phyloP scores from a whole-genome alignment of 1,140 invertebrate species.

The Araneus ventricosus region DNA sequence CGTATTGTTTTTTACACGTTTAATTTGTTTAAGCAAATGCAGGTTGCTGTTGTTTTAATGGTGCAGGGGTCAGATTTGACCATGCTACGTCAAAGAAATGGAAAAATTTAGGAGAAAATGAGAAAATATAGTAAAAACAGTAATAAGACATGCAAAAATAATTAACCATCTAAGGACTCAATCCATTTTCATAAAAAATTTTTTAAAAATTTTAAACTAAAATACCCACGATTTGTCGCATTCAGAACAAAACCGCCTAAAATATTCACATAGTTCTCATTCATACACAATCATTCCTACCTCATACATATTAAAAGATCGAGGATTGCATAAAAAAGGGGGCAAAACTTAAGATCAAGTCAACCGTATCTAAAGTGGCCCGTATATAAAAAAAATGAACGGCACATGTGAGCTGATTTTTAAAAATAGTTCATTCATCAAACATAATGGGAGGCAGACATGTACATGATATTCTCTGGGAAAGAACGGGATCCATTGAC shows the following conservation, averaged over 20 bases:
- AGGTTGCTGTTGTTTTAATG: no score
- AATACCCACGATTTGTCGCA: neutral
- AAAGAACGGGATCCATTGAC: constrained; percentile 61
- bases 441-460: constrained; percentile 23
- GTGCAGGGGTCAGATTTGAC: no score
- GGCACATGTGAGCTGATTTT: constrained; percentile 38
- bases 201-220: neutral
- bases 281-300: neutral
- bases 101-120: no score
- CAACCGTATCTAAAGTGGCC: constrained; percentile 65
- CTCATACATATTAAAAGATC: constrained; percentile 59
- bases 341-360: constrained; percentile 61
- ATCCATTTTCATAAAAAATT: no score
- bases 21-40: no score
- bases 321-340: neutral
- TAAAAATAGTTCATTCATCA: constrained; percentile 15
- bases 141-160: no score
- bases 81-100: no score
- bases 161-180: no score
- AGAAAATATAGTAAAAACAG: no score
- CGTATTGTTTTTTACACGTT: no score
- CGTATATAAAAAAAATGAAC: constrained; percentile 19
- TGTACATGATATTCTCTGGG: constrained; percentile 19
- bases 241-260: neutral
- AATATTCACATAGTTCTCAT: constrained; percentile 2